phyloP scores from a whole-genome alignment of 1,140 invertebrate species.

The Heliconius melpomene region DNA sequence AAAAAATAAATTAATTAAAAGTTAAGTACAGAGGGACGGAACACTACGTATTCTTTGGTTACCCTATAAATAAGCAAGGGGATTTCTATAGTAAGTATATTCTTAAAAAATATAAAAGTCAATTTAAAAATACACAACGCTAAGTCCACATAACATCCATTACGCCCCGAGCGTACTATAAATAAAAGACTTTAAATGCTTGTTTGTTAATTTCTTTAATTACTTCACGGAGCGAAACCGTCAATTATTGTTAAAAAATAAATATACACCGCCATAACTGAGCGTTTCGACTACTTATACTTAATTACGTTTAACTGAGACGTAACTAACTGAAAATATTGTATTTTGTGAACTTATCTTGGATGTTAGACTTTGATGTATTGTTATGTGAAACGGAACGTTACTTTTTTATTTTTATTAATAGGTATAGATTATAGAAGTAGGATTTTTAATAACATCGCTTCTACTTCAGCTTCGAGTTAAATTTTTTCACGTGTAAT shows the following conservation, averaged over 20 bases:
- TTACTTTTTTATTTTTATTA: constrained; percentile 21
- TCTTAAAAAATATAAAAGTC: not conserved
- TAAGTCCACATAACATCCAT: constrained; percentile 12
- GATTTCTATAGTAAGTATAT: not conserved
- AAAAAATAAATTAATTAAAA: too few species aligned
- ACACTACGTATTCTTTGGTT: too few species aligned
- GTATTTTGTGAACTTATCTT: constrained; percentile 69
- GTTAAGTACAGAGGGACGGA: too few species aligned
- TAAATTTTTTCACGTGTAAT: too few species aligned
- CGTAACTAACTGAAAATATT: constrained; percentile 69
- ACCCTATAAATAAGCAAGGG: too few species aligned
- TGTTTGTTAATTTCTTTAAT: constrained; percentile 75
- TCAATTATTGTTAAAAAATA: constrained; percentile 61
- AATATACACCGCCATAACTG: constrained; percentile 50
- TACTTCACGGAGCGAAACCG: constrained; percentile 59
- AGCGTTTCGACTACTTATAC: constrained; percentile 66
- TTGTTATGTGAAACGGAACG: constrained; percentile 55
- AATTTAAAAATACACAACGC: constrained; percentile 12
- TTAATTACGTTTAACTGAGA: constrained; percentile 76
- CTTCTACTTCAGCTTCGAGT: too few species aligned
- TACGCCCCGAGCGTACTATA: constrained; percentile 46
- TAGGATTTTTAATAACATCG: not conserved
- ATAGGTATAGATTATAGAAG: not conserved
- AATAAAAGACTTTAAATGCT: constrained; percentile 55
- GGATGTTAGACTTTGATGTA: constrained; percentile 69